Evolutionary conservation across 2,888 invertebrate species (phyloP), one percentile per base, ranked within the genome.

Genomic region (Patella pellucida): DNA sequence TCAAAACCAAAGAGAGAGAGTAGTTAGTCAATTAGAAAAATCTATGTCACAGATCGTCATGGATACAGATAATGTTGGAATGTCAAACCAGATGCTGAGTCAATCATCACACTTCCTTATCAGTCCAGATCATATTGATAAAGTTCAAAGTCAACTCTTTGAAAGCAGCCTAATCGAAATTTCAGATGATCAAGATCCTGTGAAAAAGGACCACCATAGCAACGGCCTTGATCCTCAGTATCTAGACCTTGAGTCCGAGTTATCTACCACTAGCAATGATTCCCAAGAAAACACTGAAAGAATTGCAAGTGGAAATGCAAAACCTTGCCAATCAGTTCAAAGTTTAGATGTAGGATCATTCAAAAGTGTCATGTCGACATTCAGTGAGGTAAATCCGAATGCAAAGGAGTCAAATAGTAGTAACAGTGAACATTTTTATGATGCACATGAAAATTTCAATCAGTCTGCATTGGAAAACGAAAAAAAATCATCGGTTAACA

Each of bases 31-130:
- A 62, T 62, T 62, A 4, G 62, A 62, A 62, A 23, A 62, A 62
- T 23, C 62, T 12, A 23, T 62, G 9, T 62, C 62, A 62, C 19
- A 62, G 23, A 14, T 62, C 14, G 9, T 23, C 11, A 19, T 62
- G 62, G 62, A 62, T 62, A 23, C 11, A 23, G 62, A 62, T 62
- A 23, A 62, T 23, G 23, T 23, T 23, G 23, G 62, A 11, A 62
- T 62, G 9, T 62, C 62, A 15, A 23, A 23, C 23, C 62, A 62
- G 4, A 12, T 62, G 23, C 62, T 62, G 19, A 14, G 23, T 12
- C 19, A 62, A 62, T 62, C 62, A 62, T 62, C 62, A 23, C 62
- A 62, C 19, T 62, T 62, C 23, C 62, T 62, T 62, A 62, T 12
- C 23, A 23, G 62, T 19, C 23, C 19, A 23, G 62, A 62, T 9